phyloP scores from a whole-genome alignment of 2,797 vertebrate species.

The Takifugu rubripes region DNA sequence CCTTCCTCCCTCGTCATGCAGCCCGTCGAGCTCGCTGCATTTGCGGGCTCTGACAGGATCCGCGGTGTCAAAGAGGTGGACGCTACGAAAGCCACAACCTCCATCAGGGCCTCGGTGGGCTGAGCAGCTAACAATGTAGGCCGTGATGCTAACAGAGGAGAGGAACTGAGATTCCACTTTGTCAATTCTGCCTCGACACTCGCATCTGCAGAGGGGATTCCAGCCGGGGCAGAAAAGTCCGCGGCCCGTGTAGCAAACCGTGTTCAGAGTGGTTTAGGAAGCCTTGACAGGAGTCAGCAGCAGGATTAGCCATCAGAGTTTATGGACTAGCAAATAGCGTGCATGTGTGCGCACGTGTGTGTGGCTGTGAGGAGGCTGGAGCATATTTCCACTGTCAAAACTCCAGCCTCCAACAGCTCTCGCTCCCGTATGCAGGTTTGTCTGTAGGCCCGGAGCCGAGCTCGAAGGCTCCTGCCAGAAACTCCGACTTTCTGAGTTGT shows the following conservation, averaged over 20 bases:
- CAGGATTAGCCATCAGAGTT: conserved; percentile 65
- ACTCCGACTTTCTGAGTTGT: not conserved
- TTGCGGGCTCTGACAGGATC: conserved; percentile 10
- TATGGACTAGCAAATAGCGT: conserved; percentile 56
- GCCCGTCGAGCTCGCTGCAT: conserved; percentile 6
- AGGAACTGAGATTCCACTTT: conserved; percentile 16
- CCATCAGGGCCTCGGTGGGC: not conserved
- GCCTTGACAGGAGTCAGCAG: conserved; percentile 62
- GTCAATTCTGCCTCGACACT: conserved; percentile 10
- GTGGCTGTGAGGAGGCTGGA: not conserved
- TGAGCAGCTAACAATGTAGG: conserved; percentile 5
- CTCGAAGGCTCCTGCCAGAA: conserved; percentile 17
- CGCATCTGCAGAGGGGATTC: conserved; percentile 26
- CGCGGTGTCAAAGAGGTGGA: conserved; percentile 22
- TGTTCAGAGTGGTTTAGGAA: conserved; percentile 61
- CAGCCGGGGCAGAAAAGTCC: conserved; percentile 16
- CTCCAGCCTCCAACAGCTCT: conserved; percentile 15
- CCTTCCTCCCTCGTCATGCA: conserved; percentile 6
- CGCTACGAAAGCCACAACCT: conserved; percentile 39
- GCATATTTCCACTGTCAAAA: conserved; percentile 10
- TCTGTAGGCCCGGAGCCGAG: not conserved
- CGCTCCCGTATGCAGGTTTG: conserved; percentile 22
- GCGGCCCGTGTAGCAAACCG: conserved; percentile 47
- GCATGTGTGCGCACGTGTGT: conserved; percentile 3
- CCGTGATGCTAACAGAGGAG: conserved; percentile 18